Evolutionary conservation across 2,888 invertebrate genomes (phyloP), one percentile per base, ranked within the genome.

Genomic region (Junonia oenone): DNA sequence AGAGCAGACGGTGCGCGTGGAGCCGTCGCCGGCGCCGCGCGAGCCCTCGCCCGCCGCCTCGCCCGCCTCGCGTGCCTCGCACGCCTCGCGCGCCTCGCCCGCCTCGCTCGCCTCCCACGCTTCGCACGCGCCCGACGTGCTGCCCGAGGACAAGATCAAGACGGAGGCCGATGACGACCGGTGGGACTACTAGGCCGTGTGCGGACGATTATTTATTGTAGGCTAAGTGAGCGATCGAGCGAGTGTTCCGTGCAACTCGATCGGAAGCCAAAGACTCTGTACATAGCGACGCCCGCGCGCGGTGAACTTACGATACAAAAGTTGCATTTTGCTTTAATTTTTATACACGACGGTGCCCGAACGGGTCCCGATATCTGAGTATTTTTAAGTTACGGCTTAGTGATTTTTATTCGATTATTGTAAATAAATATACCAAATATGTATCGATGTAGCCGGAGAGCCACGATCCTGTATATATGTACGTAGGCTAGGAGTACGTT

Each of bases 1-100:
- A 22, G 94, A 94, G 77, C 93, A 95, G 73, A 95, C 95, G 3
- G 93, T 95, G 54, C 92, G 94, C 26, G 93, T 95, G 48, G 96
- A 96, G 77, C 95, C 95, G 0, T 93, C 94, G 17, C 93, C 95
- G 1, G 95, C 93, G 19, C 91, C 93, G 67, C 88, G 76, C 40
- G 91, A 84, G 58, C 75, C 80, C 59, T 80, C 90, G 47, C 84
- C 82, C 55, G 76, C 66, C 56, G 63, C 65, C 43, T 22, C 66
- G 40, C 62, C 59, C 54, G 61, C 59, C 43, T 47, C 68, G 13
- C 65, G 62, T 67, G 43, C 69, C 67, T 59, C 73, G 76, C 61
- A 73, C 76, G 29, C 75, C 51, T 67, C 65, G 69, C 51, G 73
- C 73, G 27, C 74, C 55, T 63, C 67, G 70, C 35, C 66, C 71